phyloP scores from a whole-genome alignment of 2,113 vertebrate genomes.

The Brachyistius frenatus region DNA sequence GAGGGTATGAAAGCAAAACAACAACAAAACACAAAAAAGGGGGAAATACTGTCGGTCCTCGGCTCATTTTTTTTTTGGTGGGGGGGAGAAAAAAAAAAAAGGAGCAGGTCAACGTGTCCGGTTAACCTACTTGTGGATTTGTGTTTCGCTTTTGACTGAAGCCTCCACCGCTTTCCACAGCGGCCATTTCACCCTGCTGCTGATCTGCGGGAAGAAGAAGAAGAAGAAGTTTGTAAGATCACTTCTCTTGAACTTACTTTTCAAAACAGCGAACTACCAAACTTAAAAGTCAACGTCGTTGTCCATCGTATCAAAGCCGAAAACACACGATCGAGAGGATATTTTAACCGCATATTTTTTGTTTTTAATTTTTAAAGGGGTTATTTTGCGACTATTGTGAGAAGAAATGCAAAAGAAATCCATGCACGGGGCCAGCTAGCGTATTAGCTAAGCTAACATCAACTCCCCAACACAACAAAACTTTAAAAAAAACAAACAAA shows the following conservation, averaged over 20 bases:
- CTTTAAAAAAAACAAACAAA: constrained; percentile 4
- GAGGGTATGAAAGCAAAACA: too few relatives aligned
- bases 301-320: background rate
- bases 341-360: too few relatives aligned
- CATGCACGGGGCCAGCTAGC: constrained; percentile 59
- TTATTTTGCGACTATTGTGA: background rate
- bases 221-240: constrained; percentile 50
- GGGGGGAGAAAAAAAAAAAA: background rate
- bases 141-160: constrained; percentile 83
- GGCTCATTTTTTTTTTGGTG: too few relatives aligned
- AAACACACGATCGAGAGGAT: background rate
- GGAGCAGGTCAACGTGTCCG: background rate
- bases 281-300: background rate
- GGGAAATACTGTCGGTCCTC: too few relatives aligned
- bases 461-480: constrained; percentile 26
- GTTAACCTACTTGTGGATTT: constrained; percentile 79
- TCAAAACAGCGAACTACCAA: background rate
- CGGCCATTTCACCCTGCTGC: constrained; percentile 86
- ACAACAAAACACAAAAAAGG: too few relatives aligned
- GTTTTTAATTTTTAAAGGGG: too few relatives aligned
- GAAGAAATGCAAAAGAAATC: constrained; percentile 18
- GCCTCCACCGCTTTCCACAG: constrained; percentile 79
- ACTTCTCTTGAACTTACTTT: constrained; percentile 28
- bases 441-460: constrained; percentile 65
- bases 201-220: constrained; percentile 83